Percentiles rank a stretch among this genome's conserved stretches.
phyloP scores from a whole-genome alignment of 2,888 invertebrate species.

The Oegoconia quadripuncta region DNA sequence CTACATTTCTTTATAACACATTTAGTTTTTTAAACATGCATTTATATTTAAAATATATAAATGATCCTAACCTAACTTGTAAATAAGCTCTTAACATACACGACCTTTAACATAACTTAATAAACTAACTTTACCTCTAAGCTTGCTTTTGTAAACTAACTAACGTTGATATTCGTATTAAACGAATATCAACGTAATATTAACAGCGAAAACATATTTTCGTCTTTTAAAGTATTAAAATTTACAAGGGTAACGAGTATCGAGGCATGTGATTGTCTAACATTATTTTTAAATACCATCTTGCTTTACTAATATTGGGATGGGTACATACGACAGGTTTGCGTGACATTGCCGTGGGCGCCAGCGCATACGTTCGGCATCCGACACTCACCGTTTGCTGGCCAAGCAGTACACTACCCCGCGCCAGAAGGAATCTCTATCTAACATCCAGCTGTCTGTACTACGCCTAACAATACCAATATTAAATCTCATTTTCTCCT shows the following conservation, averaged over 20 bases:
- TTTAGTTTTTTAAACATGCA: no score
- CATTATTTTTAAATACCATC: background rate
- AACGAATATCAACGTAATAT: no score
- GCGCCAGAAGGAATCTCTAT: slow-evolving; percentile 62
- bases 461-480: slow-evolving; percentile 24
- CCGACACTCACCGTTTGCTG: slow-evolving; percentile 85
- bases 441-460: slow-evolving; percentile 41
- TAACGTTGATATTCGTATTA: no score
- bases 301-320: slow-evolving; percentile 34
- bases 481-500: background rate
- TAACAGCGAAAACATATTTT: no score
- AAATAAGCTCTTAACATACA: no score
- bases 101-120: no score
- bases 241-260: no score
- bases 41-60: no score
- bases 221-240: background rate
- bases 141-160: no score
- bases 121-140: no score
- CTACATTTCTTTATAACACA: no score
- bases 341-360: slow-evolving; percentile 79
- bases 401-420: slow-evolving; percentile 64
- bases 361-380: slow-evolving; percentile 89
- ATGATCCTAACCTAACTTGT: no score
- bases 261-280: background rate
- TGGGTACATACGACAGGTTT: slow-evolving; percentile 59